Conservation (phyloP, 2,888 invertebrate species). For the Ormyrus rosae region DNA sequence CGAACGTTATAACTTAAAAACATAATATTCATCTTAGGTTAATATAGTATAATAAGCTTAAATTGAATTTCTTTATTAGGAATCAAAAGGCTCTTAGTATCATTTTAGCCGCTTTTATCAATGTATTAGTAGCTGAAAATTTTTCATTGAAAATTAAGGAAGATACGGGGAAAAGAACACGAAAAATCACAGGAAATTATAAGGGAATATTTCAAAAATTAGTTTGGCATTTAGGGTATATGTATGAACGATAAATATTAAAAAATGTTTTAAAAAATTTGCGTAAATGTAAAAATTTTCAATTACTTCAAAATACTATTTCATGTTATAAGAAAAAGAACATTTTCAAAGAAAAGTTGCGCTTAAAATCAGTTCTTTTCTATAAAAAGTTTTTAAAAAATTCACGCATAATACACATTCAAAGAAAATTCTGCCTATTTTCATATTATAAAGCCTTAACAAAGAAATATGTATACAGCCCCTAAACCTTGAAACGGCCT, state of each 20-base stretch:
- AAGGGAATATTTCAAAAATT: constrained; percentile 17
- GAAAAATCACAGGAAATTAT: constrained; percentile 19
- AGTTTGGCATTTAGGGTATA: constrained; percentile 30
- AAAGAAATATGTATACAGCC: not conserved
- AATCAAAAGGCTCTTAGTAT: too few relatives aligned
- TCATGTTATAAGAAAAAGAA: constrained; percentile 12
- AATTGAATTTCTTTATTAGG: not conserved
- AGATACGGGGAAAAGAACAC: constrained; percentile 20
- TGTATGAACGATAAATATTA: constrained; percentile 29
- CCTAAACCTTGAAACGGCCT: not conserved
- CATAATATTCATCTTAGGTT: constrained; percentile 6
- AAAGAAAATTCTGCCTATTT: constrained; percentile 3
- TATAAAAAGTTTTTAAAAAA: constrained; percentile 37
- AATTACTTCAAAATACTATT: constrained; percentile 22
- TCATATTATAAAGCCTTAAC: constrained; percentile 1
- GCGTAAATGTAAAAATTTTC: constrained; percentile 22
- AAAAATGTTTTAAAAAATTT: constrained; percentile 41
- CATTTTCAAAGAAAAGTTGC: constrained; percentile 37
- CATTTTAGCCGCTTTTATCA: not conserved
- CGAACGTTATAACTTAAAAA: constrained; percentile 47
- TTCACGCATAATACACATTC: not conserved
- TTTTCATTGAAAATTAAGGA: constrained; percentile 33
- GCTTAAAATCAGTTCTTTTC: constrained; percentile 51
- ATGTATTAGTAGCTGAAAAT: constrained; percentile 1
- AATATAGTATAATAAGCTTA: constrained; percentile 3